phyloP scores from a whole-genome alignment of 2,797 vertebrate genomes.

The Lateolabrax maculatus region DNA sequence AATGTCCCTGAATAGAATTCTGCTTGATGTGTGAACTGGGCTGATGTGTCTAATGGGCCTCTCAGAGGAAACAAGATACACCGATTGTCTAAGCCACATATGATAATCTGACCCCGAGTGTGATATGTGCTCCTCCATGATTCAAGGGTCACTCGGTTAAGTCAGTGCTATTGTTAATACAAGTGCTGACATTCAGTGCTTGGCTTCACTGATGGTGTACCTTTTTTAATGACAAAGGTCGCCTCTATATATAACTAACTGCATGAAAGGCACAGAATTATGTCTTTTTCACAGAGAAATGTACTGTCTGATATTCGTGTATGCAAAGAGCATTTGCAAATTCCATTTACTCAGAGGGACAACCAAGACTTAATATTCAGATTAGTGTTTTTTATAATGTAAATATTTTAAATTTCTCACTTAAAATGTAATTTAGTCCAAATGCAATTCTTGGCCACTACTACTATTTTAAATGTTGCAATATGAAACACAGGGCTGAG shows the following conservation, averaged over 20 bases:
- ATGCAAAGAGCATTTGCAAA: constrained; percentile 33
- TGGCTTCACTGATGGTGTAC: constrained; percentile 42
- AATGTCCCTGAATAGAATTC: constrained; percentile 22
- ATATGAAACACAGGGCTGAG: constrained; percentile 45
- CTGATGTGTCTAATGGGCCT: constrained; percentile 4
- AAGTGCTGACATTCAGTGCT: constrained; percentile 60
- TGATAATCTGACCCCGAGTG: constrained; percentile 40
- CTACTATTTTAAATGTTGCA: constrained; percentile 42
- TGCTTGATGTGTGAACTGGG: constrained; percentile 23
- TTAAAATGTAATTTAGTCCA: constrained; percentile 31
- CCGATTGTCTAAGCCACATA: constrained; percentile 41
- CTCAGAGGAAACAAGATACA: constrained; percentile 38
- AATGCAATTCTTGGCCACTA: constrained; percentile 26
- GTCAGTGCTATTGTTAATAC: constrained; percentile 63
- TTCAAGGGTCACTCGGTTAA: constrained; percentile 61
- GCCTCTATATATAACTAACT: constrained; percentile 52
- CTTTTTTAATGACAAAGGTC: constrained; percentile 57
- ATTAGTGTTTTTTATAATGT: not conserved
- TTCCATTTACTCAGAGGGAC: constrained; percentile 27
- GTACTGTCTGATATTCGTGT: not conserved
- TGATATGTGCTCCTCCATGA: constrained; percentile 42
- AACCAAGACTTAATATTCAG: constrained; percentile 18
- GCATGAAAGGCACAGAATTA: constrained; percentile 36
- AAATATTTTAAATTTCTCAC: constrained; percentile 24
- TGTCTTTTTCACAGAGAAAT: constrained; percentile 13